Base-by-base conservation (phyloP, 1,140 invertebrate species). In the Hormaphis cornu region DNA sequence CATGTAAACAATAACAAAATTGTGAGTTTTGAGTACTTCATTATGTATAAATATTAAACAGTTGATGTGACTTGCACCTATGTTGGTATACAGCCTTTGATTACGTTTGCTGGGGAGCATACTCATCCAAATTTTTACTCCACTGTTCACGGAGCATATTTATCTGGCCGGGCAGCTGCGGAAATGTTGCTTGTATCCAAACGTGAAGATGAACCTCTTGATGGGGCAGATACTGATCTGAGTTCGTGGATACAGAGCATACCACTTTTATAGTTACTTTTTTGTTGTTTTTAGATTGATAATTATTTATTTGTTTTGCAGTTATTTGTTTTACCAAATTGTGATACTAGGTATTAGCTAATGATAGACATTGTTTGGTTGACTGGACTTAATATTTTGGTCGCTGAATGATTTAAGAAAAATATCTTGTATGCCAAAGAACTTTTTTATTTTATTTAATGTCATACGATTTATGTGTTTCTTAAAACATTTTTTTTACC, bases 51-150 rank as follows among this genome's bases (percentile, higher is more conserved):
- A n/a, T n/a, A n/a, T n/a, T n/a, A n/a, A n/a, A n/a, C n/a, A n/a
- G n/a, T 61, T n/a, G 5, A 7, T 16, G 12, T 0, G 14, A 61
- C 1, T 14, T 30, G 30, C 10, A 28, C 16, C 40, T 16, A 54
- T 70, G 3, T 40, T 40, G 48, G 72, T 69, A 80, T 80, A 26
- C 79, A 92, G 89, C 89, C 89, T 69, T 81, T 82, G n/a, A 77
- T 94, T 69, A 78, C 92, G 70, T 96, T 96, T 83, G 93, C 92
- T 71, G 93, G 94, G 20, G 93, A 97, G 81, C 93, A 95, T 72
- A 96, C 93, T 5, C 93, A 97, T 80, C 87, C 87, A 74, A 89
- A 85, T 75, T 96, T 95, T 78, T 97, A 95, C 77, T 95, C 93
- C 22, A 97, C 93, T 5, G 93, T 93, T 24, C 93, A 97, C 76